Evolutionary conservation across 1,140 invertebrate genomes (phyloP).

Genomic region (Drosophila eugracilis): DNA sequence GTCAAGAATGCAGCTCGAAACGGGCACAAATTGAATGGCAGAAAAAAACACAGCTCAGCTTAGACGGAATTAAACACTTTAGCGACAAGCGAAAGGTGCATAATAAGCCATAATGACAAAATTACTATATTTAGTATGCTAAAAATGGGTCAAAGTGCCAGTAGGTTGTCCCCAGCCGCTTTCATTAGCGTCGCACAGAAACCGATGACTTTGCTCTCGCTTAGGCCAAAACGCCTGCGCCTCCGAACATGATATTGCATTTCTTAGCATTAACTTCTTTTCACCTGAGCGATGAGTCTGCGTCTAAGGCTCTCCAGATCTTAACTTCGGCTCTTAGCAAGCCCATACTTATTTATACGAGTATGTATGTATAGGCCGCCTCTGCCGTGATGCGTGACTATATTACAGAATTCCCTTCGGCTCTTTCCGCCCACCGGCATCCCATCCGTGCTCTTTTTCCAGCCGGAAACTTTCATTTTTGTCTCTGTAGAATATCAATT

Average conservation of each 20-base stretch:
- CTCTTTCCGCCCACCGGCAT: slow-evolving; percentile 1
- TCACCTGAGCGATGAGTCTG: slow-evolving; percentile 53
- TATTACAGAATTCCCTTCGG: slow-evolving; percentile 38
- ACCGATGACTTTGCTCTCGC: slow-evolving; percentile 53
- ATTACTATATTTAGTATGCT: slow-evolving; percentile 82
- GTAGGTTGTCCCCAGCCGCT: slow-evolving; percentile 69
- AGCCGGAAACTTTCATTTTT: slow-evolving; percentile 74
- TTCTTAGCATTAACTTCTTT: slow-evolving; percentile 78
- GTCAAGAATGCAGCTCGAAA: slow-evolving; percentile 64
- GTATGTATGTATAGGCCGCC: slow-evolving; percentile 26
- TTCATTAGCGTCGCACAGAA: slow-evolving; percentile 59
- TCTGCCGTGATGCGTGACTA: slow-evolving; percentile 47
- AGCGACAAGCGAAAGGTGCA: slow-evolving; percentile 63
- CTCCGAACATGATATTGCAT: slow-evolving; percentile 68
- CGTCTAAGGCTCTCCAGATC: not conserved
- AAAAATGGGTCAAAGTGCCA: slow-evolving; percentile 83
- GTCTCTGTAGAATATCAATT: slow-evolving; percentile 68
- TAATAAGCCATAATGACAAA: slow-evolving; percentile 78
- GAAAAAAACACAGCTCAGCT: not conserved
- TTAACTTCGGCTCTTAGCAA: slow-evolving; percentile 8
- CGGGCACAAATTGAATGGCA: slow-evolving; percentile 55
- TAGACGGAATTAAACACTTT: slow-evolving; percentile 20
- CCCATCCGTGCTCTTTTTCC: not conserved
- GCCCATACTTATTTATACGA: not conserved
- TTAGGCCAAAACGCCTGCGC: slow-evolving; percentile 52